Evolutionary conservation across 2,113 vertebrate species (phyloP), one percentile per base, ranked within the genome.

Genomic region (Chamaetylas fuelleborni): DNA sequence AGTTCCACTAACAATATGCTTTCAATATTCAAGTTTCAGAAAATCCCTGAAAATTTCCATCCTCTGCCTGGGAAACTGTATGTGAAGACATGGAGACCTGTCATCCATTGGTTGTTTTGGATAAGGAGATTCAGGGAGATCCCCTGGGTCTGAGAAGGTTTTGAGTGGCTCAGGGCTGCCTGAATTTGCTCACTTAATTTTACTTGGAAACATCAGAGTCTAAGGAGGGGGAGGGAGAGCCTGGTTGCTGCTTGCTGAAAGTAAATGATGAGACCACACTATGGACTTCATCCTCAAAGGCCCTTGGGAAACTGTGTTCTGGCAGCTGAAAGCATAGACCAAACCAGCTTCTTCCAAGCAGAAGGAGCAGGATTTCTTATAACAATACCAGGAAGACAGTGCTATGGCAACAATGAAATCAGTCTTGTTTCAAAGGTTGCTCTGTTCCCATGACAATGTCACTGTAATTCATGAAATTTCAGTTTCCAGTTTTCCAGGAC

Each of bases 71-170:
- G 97, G 72, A 96, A 6, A 95, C 85, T 0, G 18, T 97, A 15
- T 97, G 97, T 14, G 92, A 78, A 1, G 96, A 97, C 72, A 97
- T 97, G 97, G 91, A 54, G 1, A 98, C 91, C 56, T 98, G 97
- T 77, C 97, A 98, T 36, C 97, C 97, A 29, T 90, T 98, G 40
- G 40, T 97, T 28, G 56, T 97, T 45, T 71, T 97, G 13, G 88
- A 97, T 3, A 95, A 97, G 34, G 95, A 95, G 54, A 88, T 97
- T 61, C 96, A 97, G 31, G 97, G 97, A 84, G 98, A 98, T 60
- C 97, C 95, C 0, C 60, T 98, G 93, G 96, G 97, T 69, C 31
- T 97, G 92, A 97, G 97, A 77, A 98, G 96, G 88, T 97, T 98
- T 73, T 61, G 97, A 97, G 42, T 19, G 18, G 24, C 11, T 91